Percentiles rank a stretch among this genome's conserved stretches.
Conservation (phyloP, 2,888 invertebrate genomes). For the Dryomyza anilis region DNA sequence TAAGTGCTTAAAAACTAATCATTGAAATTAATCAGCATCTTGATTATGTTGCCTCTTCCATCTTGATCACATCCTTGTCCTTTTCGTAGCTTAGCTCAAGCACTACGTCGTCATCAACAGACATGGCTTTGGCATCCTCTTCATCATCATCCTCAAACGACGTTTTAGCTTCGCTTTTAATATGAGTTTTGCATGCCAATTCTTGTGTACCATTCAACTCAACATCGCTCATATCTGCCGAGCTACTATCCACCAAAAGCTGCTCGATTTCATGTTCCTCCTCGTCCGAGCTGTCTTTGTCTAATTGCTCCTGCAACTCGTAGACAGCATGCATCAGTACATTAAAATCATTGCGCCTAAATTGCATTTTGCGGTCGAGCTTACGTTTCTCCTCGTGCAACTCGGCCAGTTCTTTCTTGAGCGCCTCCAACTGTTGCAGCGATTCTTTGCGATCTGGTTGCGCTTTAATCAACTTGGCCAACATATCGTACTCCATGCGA, state of each 20-base stretch:
- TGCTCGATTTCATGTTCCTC: conserved; percentile 45
- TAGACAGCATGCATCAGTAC: conserved; percentile 86
- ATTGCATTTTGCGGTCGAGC: conserved; percentile 77
- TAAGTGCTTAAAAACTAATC: too few relatives aligned
- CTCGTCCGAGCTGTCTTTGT: conserved; percentile 69
- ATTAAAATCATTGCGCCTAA: conserved; percentile 87
- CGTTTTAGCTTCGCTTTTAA: neutral
- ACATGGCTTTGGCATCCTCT: conserved; percentile 41
- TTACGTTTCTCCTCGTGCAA: conserved; percentile 74
- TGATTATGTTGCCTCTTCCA: conserved; percentile 34
- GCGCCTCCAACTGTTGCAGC: conserved; percentile 69
- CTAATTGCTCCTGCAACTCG: conserved; percentile 79
- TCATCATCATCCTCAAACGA: conserved; percentile 39
- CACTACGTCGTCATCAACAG: conserved; percentile 53
- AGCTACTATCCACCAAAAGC: conserved; percentile 16
- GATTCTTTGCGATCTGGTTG: conserved; percentile 89
- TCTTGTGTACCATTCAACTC: conserved; percentile 30
- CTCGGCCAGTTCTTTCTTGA: conserved; percentile 75
- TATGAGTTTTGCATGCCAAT: neutral
- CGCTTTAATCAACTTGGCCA: conserved; percentile 88
- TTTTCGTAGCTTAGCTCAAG: conserved; percentile 54
- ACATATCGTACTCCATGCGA: conserved; percentile 88
- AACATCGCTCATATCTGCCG: too few relatives aligned
- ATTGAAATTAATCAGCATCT: too few relatives aligned
- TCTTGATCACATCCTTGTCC: conserved; percentile 47